Evolutionary conservation across 23 tunicate species (phyloP).

Genomic region (Trididemnum miniatum): DNA sequence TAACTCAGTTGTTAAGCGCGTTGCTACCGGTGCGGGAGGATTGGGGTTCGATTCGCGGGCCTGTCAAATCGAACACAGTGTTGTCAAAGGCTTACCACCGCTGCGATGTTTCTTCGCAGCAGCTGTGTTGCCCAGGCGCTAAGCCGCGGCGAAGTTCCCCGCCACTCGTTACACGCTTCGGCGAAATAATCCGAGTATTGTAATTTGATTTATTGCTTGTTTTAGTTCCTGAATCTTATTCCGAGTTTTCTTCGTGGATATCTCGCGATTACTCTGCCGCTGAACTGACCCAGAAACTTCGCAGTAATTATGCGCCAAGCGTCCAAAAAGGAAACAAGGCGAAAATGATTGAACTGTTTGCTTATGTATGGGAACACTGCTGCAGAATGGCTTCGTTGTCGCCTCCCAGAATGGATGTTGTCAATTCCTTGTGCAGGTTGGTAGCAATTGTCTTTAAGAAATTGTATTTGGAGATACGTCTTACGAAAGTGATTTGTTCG

Average conservation of each 20-base stretch:
- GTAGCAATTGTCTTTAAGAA: neutral
- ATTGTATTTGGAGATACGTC: neutral
- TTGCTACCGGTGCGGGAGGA: no score
- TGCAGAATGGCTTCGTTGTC: slow-evolving; percentile 29
- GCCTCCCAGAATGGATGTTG: slow-evolving; percentile 29
- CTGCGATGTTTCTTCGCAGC: no score
- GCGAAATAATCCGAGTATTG: no score
- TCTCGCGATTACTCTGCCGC: slow-evolving; percentile 25
- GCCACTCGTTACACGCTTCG: no score
- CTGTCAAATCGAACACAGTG: no score
- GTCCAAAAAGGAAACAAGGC: slow-evolving; percentile 75
- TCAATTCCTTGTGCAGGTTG: slow-evolving; percentile 37
- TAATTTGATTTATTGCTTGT: no score
- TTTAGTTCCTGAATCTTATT: slow-evolving; percentile 71
- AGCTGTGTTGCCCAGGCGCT: no score
- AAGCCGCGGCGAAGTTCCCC: no score
- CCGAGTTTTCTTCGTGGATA: slow-evolving; percentile 45
- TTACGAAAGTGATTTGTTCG: no score
- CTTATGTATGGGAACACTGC: slow-evolving; percentile 74
- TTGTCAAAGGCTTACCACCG: no score
- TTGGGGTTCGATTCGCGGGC: no score
- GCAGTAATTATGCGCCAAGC: slow-evolving; percentile 56
- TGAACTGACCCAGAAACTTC: slow-evolving; percentile 35
- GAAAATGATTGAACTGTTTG: slow-evolving; percentile 71
- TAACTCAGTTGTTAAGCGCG: no score